Percentiles rank a stretch among this genome's conserved stretches.
phyloP scores from a whole-genome alignment of 92 coral and sea anemone species.

The Galaxea fascicularis region DNA sequence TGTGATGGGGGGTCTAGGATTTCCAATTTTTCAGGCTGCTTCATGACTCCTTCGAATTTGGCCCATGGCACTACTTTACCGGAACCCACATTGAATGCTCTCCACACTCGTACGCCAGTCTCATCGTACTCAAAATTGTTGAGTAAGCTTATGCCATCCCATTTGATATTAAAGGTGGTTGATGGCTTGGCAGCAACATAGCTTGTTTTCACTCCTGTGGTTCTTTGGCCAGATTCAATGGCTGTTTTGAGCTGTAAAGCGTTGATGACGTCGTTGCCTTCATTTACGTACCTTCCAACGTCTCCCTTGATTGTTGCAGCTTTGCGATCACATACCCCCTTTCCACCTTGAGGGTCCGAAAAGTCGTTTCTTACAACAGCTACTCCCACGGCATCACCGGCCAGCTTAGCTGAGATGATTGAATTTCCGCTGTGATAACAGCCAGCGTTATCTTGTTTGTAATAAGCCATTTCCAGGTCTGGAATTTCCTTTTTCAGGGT shows the following conservation, averaged over 20 bases:
- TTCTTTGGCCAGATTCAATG: too few relatives aligned
- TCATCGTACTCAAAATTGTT: constrained; percentile 39
- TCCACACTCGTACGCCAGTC: too few relatives aligned
- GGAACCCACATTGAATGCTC: too few relatives aligned
- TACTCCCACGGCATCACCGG: constrained; percentile 33
- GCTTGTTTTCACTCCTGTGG: constrained; percentile 41
- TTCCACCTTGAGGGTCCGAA: constrained; percentile 9
- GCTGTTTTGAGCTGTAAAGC: constrained; percentile 42
- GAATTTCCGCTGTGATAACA: constrained; percentile 56
- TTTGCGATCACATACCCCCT: constrained; percentile 42
- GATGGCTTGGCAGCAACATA: constrained; percentile 9
- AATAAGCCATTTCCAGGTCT: constrained; percentile 38
- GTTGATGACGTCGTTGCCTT: constrained; percentile 31
- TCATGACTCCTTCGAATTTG: too few relatives aligned
- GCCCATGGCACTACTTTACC: too few relatives aligned
- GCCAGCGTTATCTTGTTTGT: constrained; percentile 46
- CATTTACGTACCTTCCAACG: constrained; percentile 16
- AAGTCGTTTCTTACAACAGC: constrained; percentile 46
- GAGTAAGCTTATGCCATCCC: constrained; percentile 42
- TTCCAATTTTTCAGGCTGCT: too few relatives aligned
- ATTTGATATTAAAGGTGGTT: constrained; percentile 3
- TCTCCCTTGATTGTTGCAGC: constrained; percentile 29
- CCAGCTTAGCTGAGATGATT: constrained; percentile 35
- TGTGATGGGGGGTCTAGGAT: too few relatives aligned
- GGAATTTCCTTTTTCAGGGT: constrained; percentile 39